These are phyloP conservation scores for Phalacrocorax carbo DNA, from an alignment of 2,113 vertebrate species.

Conservation along the genomic window DNA sequence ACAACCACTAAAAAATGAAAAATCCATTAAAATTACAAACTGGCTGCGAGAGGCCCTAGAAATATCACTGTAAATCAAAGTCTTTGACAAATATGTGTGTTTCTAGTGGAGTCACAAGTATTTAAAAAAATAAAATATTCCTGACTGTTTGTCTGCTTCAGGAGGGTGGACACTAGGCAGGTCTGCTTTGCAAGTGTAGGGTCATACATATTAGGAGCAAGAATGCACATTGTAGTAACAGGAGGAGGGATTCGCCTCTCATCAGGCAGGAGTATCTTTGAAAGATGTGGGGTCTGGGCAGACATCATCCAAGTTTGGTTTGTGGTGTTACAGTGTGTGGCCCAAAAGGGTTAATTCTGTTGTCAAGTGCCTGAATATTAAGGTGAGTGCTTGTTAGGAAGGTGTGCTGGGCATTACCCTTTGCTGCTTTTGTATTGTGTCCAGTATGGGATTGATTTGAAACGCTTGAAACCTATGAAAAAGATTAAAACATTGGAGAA, in stretches of 20 bases:
- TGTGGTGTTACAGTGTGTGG: not conserved
- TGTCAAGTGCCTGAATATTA: not conserved
- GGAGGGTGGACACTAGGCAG: not conserved
- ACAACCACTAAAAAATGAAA: not conserved
- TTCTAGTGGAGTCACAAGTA: not conserved
- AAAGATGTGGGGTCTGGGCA: not conserved
- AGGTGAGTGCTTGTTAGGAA: not conserved
- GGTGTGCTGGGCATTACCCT: not conserved
- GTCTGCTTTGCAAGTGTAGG: not conserved
- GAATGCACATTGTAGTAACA: not conserved
- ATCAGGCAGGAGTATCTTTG: not conserved
- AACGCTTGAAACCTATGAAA: not conserved
- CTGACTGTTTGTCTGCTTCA: not conserved
- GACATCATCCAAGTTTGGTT: not conserved
- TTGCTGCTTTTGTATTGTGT: not conserved
- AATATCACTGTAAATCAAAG: not conserved
- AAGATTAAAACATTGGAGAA: not conserved
- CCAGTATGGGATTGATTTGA: not conserved
- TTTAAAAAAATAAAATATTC: not conserved
- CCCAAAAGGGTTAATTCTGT: not conserved
- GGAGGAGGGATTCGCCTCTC: not conserved
- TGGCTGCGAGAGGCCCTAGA: not conserved
- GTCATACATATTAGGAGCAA: not conserved
- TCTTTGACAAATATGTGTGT: not conserved
- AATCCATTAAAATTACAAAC: not conserved